Base-by-base conservation (phyloP, 2,113 vertebrate genomes). In the Poecile atricapillus region DNA sequence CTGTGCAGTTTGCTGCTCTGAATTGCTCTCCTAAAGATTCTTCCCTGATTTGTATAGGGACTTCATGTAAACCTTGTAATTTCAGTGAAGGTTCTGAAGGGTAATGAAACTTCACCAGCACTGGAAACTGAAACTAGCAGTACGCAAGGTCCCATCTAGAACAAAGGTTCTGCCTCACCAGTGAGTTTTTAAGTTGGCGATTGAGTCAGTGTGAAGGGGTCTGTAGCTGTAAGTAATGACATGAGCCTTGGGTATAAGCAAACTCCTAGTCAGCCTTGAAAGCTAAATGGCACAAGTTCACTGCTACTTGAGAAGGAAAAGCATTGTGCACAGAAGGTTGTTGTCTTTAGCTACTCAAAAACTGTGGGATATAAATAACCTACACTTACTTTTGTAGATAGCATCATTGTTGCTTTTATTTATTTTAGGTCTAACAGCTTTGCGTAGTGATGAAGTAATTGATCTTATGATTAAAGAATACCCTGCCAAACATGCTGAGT, bases 391-490 rank as follows among this genome's bases (percentile, higher is more conserved):
- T 89, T 87, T 84, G 43, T 55, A 83, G 65, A 20, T 75, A 94
- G 59, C 43, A 20, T 82, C 27, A 70, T 91, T 73, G 52, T 60
- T 93, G 18, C 59, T 86, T 78, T 95, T 94, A 33, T 92, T 63
- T 95, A 46, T 84, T 94, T 93, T 92, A 99, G 99, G 99, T 92
- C 97, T 99, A 69, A 99, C 99, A 35, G 99, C 99, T 81, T 96
- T 99, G 90, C 98, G 99, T 70, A 99, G 99, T 70, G 99, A 99
- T 95, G 99, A 99, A 97, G 99, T 99, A 63, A 99, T 99, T 85
- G 99, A 99, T 96, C 97, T 99, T 89, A 99, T 99, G 99, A 99
- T 99, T 96, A 99, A 99, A 94, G 99, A 99, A 94, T 99, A 99
- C 90, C 99, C 99, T 73, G 97, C 97, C 93, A 99, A 99, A 93